phyloP scores from a whole-genome alignment of 2,888 invertebrate species.

The Galerucella nymphaeae region DNA sequence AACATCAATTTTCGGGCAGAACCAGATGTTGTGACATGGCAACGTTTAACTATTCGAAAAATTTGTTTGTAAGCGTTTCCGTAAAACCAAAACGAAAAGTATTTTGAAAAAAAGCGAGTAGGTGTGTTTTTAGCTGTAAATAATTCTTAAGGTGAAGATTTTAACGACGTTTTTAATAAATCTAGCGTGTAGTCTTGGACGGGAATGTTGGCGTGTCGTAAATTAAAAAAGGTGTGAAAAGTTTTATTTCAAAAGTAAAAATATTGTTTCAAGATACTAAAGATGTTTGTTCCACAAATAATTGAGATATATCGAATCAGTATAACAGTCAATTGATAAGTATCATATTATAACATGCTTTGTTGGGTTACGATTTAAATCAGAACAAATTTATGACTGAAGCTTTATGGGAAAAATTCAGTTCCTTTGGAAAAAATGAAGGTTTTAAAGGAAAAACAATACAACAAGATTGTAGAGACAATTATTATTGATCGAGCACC shows the following conservation, averaged over 20 bases:
- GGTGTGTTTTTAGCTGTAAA: constrained; percentile 41
- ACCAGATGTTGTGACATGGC: constrained; percentile 47
- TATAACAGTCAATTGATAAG: too few relatives aligned
- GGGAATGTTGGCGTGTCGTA: constrained; percentile 23
- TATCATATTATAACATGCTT: too few relatives aligned
- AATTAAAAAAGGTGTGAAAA: constrained; percentile 26
- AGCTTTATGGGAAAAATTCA: too few relatives aligned
- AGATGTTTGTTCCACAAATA: too few relatives aligned
- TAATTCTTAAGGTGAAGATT: constrained; percentile 42
- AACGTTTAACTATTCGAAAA: constrained; percentile 40
- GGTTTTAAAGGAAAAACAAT: too few relatives aligned
- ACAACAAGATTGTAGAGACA: too few relatives aligned
- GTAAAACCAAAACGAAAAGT: constrained; percentile 42
- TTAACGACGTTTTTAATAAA: constrained; percentile 45
- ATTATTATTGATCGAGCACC: too few relatives aligned
- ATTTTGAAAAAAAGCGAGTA: constrained; percentile 42
- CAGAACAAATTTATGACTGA: too few relatives aligned
- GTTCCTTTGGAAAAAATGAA: too few relatives aligned
- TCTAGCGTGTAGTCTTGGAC: constrained; percentile 33
- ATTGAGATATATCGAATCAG: too few relatives aligned
- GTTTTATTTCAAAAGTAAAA: constrained; percentile 4
- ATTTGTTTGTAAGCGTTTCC: constrained; percentile 41
- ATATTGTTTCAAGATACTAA: neutral
- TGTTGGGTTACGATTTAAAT: too few relatives aligned
- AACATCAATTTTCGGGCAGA: constrained; percentile 32